Evolutionary conservation across 2,888 invertebrate genomes (phyloP), one percentile per base, ranked within the genome.

Genomic region (Andrena hattorfiana): DNA sequence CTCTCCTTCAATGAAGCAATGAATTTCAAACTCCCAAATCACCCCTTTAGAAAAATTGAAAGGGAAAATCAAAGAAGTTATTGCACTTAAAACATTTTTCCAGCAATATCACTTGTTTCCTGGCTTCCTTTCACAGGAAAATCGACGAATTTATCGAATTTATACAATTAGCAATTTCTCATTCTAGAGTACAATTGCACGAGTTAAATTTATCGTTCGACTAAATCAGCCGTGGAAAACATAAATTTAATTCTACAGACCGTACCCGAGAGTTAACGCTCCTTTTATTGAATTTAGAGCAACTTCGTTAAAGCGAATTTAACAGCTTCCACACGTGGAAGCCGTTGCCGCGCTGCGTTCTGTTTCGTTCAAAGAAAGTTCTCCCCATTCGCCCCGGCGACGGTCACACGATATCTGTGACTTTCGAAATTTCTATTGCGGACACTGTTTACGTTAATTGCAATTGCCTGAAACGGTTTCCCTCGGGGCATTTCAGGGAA

Each of bases 251-350:
- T 81, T 71, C 73, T 20, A 42, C 68, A 26, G 10, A 3, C 66
- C 42, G 26, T 0, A 23, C 10, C 23, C 20, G 32, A 6, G 56
- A 48, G 59, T 59, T 66, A 70, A 71, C 71, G 26, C 62, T 68
- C 32, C 75, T 81, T 80, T 82, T 81, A 76, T 81, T 71, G 68
- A 82, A 80, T 72, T 59, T 56, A 26, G 20, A 71, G 49, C 56
- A 64, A 82, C 70, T 71, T 80, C 71, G 56, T 28, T 1, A 63
- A 68, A 23, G 32, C 42, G 42, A 74, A 79, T 51, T 70, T 70
- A 48, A 79, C 26, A 16, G 59, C 51, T 28, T 49, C 59, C 10
- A 35, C 62, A 35, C 26, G 13, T 49, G 71, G 28, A 78, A 35
- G n/a, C 56, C 49, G 32, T 20, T 2, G 13, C 20, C 49, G 32